Evolutionary conservation across 2,113 vertebrate species (phyloP), one percentile per base, ranked within the genome.

Genomic region (Xenotilapia flavipinnis): DNA sequence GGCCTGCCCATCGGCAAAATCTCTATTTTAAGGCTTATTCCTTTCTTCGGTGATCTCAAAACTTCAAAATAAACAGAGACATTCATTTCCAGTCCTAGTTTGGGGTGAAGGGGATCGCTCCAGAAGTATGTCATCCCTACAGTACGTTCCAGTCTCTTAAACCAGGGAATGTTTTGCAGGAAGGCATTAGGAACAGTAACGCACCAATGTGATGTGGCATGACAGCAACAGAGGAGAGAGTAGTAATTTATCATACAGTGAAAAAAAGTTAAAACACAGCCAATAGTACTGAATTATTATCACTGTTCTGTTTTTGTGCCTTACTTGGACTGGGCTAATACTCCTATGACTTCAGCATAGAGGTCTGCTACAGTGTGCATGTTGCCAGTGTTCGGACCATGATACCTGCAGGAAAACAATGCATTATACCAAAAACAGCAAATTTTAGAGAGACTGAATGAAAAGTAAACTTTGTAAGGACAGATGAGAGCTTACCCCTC

Each of bases 331-430:
- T 99, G 98, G 58, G 98, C 98, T 94, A 99, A 93, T 42, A 99
- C 98, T 21, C 98, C 98, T 80, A 98, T 97, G 90, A 99, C 98
- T 96, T 99, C 98, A 55, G 98, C 98, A 89, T 99, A 99, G 19
- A 99, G 96, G 95, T 99, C 98, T 17, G 98, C 98, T 92, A 99
- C 98, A 86, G 99, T 99, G 94, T 99, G 98, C 98, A 99, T 99
- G 95, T 99, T 99, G 95, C 97, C 97, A 96, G 98, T 99, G 97
- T 99, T 99, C 58, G 98, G 98, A 96, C 98, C 98, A 86, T 98
- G 97, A 95, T 99, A 99, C 94, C 98, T 99, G 94, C 38, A 21
- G 55, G 89, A 58, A 26, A 95, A 26, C 21, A 81, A 17, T 40
- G 81, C 6, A 73, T 2, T 31, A 68, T 13, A 23, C 11, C 82